phyloP scores from a whole-genome alignment of 2,888 invertebrate species.

The Dione juno region DNA sequence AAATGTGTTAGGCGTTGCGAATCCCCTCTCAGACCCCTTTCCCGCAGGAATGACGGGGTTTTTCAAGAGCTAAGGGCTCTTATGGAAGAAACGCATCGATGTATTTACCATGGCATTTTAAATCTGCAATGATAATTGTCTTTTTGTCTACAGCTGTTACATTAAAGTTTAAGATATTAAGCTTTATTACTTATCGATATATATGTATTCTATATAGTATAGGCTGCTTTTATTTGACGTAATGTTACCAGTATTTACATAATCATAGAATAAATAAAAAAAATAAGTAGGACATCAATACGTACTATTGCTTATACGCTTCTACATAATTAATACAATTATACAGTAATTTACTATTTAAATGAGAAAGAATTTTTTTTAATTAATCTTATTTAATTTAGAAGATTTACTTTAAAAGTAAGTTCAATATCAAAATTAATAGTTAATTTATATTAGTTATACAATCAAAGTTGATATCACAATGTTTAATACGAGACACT shows the following conservation, averaged over 20 bases:
- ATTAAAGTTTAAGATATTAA: slow-evolving; percentile 6
- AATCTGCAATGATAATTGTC: slow-evolving; percentile 31
- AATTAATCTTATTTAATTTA: too few relatives aligned
- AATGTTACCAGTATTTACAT: not conserved
- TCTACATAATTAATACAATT: not conserved
- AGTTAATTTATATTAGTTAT: not conserved
- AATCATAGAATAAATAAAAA: not conserved
- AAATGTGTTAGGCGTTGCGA: slow-evolving; percentile 36
- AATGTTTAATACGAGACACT: slow-evolving; percentile 34
- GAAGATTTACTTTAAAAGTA: too few relatives aligned
- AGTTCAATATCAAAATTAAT: too few relatives aligned
- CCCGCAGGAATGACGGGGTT: slow-evolving; percentile 38
- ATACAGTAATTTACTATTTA: too few relatives aligned
- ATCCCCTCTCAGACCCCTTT: slow-evolving; percentile 44
- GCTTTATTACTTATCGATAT: not conserved
- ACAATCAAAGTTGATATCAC: slow-evolving; percentile 15
- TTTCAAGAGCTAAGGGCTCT: slow-evolving; percentile 43
- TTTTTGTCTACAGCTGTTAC: slow-evolving; percentile 19
- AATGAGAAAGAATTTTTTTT: too few relatives aligned
- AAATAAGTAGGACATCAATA: not conserved
- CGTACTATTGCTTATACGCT: too few relatives aligned
- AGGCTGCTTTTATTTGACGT: not conserved
- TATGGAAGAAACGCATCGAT: slow-evolving; percentile 42
- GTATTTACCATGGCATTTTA: slow-evolving; percentile 45
- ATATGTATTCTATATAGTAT: not conserved